Evolutionary conservation across 2,113 vertebrate species (phyloP).

Genomic region (Excalfactoria chinensis): DNA sequence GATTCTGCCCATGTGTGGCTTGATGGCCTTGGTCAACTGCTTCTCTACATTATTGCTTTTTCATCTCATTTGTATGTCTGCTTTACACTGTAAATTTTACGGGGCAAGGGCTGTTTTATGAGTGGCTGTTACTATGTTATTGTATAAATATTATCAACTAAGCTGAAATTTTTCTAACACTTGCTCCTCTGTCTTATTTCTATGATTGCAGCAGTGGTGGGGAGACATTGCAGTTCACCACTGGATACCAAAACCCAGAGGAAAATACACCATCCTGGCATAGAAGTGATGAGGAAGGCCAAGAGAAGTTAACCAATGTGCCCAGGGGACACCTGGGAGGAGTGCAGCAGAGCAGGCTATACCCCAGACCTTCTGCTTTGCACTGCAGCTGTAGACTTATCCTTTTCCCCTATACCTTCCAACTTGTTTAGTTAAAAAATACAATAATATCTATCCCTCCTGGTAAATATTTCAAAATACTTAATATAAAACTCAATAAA

Average conservation of each 20-base stretch:
- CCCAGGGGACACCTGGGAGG: background rate
- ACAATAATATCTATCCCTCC: background rate
- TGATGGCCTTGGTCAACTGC: constrained; percentile 7
- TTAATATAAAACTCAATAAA: constrained; percentile 31
- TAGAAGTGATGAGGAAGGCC: background rate
- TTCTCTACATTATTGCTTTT: constrained; percentile 26
- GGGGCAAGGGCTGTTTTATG: constrained; percentile 47
- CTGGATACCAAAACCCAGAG: background rate
- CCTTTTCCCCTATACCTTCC: background rate
- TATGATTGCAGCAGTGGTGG: background rate
- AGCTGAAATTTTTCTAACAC: background rate
- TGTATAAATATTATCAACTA: constrained; percentile 44
- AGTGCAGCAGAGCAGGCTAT: background rate
- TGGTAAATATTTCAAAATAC: constrained; percentile 35
- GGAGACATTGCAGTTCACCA: background rate
- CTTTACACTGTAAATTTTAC: constrained; percentile 60
- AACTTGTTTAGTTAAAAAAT: background rate
- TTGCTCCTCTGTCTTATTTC: background rate
- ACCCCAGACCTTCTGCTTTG: background rate
- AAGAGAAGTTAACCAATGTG: background rate
- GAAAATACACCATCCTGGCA: background rate
- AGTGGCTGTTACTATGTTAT: constrained; percentile 15
- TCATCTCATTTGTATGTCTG: constrained; percentile 48
- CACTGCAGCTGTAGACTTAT: background rate
- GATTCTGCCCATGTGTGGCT: background rate